Percentiles rank a stretch among this genome's conserved stretches.
These are phyloP conservation scores for Dexiosoma caninum DNA, from an alignment of 2,888 invertebrate species.

Conservation along the genomic window DNA sequence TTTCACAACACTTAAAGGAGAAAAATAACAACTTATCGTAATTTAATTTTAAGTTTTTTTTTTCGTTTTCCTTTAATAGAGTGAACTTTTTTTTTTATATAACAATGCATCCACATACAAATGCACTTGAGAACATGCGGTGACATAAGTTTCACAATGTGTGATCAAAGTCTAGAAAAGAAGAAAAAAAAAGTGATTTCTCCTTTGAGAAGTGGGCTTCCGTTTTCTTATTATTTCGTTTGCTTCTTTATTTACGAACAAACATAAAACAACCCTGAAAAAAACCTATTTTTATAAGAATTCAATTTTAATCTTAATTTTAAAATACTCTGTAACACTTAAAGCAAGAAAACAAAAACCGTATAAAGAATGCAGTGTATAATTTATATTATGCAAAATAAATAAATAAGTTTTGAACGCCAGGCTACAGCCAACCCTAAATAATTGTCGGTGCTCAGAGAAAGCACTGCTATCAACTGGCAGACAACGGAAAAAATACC, in stretches of 20 bases:
- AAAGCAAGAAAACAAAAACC: too few species aligned
- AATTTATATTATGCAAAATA: too few species aligned
- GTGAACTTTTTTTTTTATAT: not conserved
- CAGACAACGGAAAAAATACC: too few species aligned
- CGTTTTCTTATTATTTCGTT: slow-evolving; percentile 1
- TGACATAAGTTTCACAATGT: slow-evolving; percentile 4
- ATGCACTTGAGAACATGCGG: not conserved
- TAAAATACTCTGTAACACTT: not conserved
- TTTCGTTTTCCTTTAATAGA: not conserved
- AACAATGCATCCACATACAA: not conserved
- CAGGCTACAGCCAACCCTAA: too few species aligned
- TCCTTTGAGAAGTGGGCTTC: too few species aligned
- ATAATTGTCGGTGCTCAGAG: too few species aligned
- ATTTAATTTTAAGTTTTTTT: not conserved
- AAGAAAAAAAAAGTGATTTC: too few species aligned
- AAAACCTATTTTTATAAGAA: slow-evolving; percentile 16
- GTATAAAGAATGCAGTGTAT: too few species aligned
- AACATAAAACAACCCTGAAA: not conserved
- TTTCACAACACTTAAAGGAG: not conserved
- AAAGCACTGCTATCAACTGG: too few species aligned
- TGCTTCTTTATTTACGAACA: not conserved
- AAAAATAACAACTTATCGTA: slow-evolving; percentile 31
- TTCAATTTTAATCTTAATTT: slow-evolving; percentile 1
- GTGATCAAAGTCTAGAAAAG: slow-evolving; percentile 20
- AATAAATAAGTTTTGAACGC: too few species aligned